Base-by-base conservation (phyloP, 1,140 invertebrate genomes). In the Penaeus japonicus region DNA sequence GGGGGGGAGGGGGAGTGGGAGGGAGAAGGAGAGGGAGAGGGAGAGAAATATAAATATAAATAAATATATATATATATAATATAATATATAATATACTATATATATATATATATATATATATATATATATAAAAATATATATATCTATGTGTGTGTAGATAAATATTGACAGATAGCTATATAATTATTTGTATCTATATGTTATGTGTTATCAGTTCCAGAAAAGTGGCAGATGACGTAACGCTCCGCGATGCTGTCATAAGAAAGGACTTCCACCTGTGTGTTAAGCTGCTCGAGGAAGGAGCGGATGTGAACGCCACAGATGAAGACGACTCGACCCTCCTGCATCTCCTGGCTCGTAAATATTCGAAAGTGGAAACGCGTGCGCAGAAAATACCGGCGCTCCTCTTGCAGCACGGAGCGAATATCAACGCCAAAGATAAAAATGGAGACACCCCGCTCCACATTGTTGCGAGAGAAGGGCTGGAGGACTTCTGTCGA, bases 91-190 rank as follows among this genome's bases (percentile, higher is more conserved):
- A 47, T 47, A 47, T 15, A 1, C 47, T n/a, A n/a, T 70, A n/a
- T n/a, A n/a, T 70, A n/a, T n/a, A 70, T 70, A n/a, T 70, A 70
- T 70, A 70, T n/a, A 70, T n/a, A 70, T 70, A 70, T 70, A 17
- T 27, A 70, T 70, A 70, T 70, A 70, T 70, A 70, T 70, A 70
- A 22, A 70, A 22, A 70, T 70, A 70, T 70, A 70, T 70, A 70
- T 22, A 70, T 70, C 1, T 70, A 70, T 70, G 5, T 70, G n/a
- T 70, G n/a, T 70, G 5, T 70, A 70, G 15, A 70, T 70, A 70
- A 22, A 70, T 70, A 70, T 70, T 22, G 15, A 70, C n/a, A 70
- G 15, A 70, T 70, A 70, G 15, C 15, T 70, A 70, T 70, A 39
- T 39, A 39, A 73, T 30, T n/a, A 30, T 73, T 18, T 73, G 32